These are phyloP conservation scores for Gonioctena quinquepunctata DNA, from an alignment of 1,140 invertebrate species.

Conservation along the genomic window DNA sequence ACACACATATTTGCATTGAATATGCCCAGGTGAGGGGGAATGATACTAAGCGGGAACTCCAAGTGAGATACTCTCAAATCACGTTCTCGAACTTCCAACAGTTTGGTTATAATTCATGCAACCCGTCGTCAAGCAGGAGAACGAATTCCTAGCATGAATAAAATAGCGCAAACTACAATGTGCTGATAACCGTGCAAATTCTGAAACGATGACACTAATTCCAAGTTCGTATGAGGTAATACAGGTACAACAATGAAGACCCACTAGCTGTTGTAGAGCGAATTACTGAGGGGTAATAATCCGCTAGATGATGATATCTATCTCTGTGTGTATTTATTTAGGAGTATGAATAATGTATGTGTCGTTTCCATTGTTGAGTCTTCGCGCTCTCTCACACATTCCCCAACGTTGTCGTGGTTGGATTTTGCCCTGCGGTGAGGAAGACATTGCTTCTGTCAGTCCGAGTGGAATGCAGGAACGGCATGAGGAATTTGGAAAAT, in stretches of 20 bases:
- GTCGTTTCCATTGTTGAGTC: constrained; percentile 28
- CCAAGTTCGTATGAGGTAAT: background rate
- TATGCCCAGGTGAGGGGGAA: too few relatives aligned
- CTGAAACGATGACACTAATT: background rate
- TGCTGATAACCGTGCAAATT: background rate
- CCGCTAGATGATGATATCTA: constrained; percentile 30
- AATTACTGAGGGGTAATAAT: constrained; percentile 31
- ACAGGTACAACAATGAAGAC: constrained; percentile 21
- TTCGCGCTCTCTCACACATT: background rate
- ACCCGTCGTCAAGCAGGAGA: too few relatives aligned
- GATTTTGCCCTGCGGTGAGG: background rate
- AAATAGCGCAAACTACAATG: background rate
- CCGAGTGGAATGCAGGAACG: too few relatives aligned
- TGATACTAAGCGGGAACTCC: too few relatives aligned
- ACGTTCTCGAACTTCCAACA: too few relatives aligned
- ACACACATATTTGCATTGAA: too few relatives aligned
- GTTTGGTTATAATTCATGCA: too few relatives aligned
- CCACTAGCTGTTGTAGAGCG: constrained; percentile 17
- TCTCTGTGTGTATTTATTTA: constrained; percentile 37
- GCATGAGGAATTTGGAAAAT: too few relatives aligned
- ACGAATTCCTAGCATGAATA: background rate
- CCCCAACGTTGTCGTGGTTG: background rate
- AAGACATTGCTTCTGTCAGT: background rate
- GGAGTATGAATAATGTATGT: constrained; percentile 39
- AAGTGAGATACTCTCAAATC: too few relatives aligned